Conservation (phyloP, 1,140 invertebrate species). For the Monomorium pharaonis region DNA sequence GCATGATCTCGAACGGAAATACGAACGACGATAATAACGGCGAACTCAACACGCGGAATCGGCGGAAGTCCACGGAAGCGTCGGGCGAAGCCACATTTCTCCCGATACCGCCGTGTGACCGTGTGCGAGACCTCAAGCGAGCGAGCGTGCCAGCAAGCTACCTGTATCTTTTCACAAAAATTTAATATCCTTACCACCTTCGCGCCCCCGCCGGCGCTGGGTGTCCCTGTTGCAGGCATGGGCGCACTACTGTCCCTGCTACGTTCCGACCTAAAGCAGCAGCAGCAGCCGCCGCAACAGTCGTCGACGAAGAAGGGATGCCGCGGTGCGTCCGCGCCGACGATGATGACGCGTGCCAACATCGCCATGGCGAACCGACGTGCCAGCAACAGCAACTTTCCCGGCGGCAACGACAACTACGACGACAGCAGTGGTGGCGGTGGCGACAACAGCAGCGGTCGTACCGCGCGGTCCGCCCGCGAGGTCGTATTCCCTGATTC, state of each 20-base stretch:
- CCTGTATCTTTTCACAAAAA: constrained; percentile 43
- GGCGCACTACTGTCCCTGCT: constrained; percentile 80
- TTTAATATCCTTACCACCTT: constrained; percentile 70
- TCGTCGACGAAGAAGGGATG: constrained; percentile 44
- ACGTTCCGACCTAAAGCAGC: constrained; percentile 78
- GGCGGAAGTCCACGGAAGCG: neutral
- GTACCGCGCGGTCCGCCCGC: constrained; percentile 70
- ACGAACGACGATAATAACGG: constrained; percentile 3
- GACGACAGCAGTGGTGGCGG: constrained; percentile 70
- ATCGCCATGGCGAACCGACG: constrained; percentile 63
- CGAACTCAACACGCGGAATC: constrained; percentile 36
- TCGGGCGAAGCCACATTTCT: neutral
- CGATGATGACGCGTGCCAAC: constrained; percentile 42
- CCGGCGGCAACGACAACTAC: constrained; percentile 68
- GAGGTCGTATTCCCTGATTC: constrained; percentile 84
- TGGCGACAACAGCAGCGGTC: constrained; percentile 63
- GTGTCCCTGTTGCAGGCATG: constrained; percentile 82
- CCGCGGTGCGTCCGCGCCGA: constrained; percentile 23
- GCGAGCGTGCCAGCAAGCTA: constrained; percentile 33
- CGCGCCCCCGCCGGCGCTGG: constrained; percentile 66
- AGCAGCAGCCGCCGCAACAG: constrained; percentile 60
- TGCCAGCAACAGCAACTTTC: constrained; percentile 63
- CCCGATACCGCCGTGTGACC: neutral
- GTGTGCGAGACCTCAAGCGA: neutral
- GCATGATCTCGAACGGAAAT: constrained; percentile 8